Conservation (phyloP, 2,888 invertebrate species). For the Operophtera brumata region DNA sequence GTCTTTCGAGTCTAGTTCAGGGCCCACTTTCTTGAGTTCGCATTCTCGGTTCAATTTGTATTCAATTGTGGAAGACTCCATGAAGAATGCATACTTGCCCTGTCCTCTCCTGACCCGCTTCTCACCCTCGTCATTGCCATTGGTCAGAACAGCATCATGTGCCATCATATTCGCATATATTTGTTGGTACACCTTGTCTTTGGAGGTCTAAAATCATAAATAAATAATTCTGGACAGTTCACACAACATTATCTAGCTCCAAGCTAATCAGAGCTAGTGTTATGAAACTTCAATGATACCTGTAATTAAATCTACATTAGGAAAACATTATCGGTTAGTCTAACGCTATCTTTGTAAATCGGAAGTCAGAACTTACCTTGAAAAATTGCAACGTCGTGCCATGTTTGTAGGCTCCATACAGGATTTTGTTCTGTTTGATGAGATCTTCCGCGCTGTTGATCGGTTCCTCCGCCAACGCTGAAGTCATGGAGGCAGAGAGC, state of each 20-base stretch:
- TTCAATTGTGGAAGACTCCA: conserved; percentile 97
- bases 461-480: conserved; percentile 90
- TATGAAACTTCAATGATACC: too few relatives aligned
- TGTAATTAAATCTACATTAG: too few relatives aligned
- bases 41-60: conserved; percentile 92
- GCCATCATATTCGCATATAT: conserved; percentile 95
- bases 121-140: conserved; percentile 91
- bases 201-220: conserved; percentile 80
- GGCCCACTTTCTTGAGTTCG: conserved; percentile 89
- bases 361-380: conserved; percentile 51
- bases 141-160: conserved; percentile 88
- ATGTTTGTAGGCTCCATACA: conserved; percentile 91
- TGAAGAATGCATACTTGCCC: conserved; percentile 92
- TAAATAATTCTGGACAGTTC: too few relatives aligned
- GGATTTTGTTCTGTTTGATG: conserved; percentile 93
- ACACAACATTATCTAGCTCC: too few relatives aligned
- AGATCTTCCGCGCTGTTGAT: conserved; percentile 95
- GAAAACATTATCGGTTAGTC: too few relatives aligned
- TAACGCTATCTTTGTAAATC: too few relatives aligned
- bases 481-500: conserved; percentile 94
- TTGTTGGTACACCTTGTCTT: conserved; percentile 90
- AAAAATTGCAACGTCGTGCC: conserved; percentile 96
- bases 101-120: conserved; percentile 83
- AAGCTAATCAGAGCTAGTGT: too few relatives aligned
- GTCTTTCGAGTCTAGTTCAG: conserved; percentile 89